phyloP scores from a whole-genome alignment of 1,140 invertebrate species.

The Heliconius melpomene region DNA sequence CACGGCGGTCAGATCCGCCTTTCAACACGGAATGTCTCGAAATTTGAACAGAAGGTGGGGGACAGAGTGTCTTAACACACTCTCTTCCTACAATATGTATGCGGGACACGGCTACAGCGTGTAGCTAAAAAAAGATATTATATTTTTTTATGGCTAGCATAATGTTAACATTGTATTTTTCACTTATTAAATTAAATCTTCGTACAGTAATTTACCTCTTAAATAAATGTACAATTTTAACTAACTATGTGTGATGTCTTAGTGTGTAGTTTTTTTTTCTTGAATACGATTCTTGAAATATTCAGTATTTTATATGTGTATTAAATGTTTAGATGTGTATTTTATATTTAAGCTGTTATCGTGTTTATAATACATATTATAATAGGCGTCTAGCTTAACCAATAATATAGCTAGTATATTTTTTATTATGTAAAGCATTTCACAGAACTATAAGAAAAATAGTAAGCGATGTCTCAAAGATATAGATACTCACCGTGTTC shows the following conservation, averaged over 20 bases:
- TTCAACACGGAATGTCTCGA: too few species aligned
- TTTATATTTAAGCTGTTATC: constrained; percentile 33
- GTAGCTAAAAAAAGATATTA: too few species aligned
- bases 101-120: too few species aligned
- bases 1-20: too few species aligned
- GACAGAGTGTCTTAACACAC: too few species aligned
- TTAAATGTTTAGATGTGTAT: constrained; percentile 51
- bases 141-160: neutral
- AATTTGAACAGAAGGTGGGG: too few species aligned
- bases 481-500: constrained; percentile 35
- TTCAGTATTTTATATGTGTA: constrained; percentile 48
- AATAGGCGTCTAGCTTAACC: constrained; percentile 8
- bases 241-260: constrained; percentile 23
- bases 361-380: constrained; percentile 29
- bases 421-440: constrained; percentile 31
- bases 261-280: constrained; percentile 18
- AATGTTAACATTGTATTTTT: neutral
- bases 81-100: too few species aligned
- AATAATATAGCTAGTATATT: constrained; percentile 26
- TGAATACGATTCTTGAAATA: constrained; percentile 17
- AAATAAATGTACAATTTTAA: constrained; percentile 17
- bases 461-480: constrained; percentile 16
- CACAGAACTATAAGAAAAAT: constrained; percentile 8
- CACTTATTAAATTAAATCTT: neutral
- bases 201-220: neutral